Evolutionary conservation across 2,888 invertebrate species (phyloP).

Genomic region (Thelaira solivaga): DNA sequence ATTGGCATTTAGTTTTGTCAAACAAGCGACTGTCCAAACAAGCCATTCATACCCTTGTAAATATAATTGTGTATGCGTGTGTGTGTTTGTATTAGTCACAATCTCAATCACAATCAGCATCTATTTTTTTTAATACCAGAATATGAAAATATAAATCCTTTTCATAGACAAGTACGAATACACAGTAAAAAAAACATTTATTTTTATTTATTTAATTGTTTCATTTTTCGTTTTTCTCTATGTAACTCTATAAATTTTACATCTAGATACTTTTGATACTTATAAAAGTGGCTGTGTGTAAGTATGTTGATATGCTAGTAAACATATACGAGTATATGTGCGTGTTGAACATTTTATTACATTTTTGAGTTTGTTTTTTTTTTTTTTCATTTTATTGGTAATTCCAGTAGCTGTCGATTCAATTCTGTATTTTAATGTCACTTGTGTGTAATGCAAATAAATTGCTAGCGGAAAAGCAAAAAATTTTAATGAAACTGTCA

Average conservation of each 20-base stretch:
- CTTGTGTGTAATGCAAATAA: conserved; percentile 64
- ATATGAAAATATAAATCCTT: conserved; percentile 5
- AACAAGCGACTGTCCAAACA: neutral
- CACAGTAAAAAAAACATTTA: neutral
- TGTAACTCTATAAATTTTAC: neutral
- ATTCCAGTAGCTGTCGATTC: conserved; percentile 58
- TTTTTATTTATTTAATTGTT: too few species aligned
- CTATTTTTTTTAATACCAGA: conserved; percentile 5
- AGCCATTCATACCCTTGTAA: neutral
- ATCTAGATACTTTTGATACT: neutral
- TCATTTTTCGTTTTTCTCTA: too few species aligned
- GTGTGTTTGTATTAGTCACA: neutral
- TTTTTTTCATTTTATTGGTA: conserved; percentile 49
- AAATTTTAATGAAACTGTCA: conserved; percentile 66
- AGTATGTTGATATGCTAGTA: conserved; percentile 27
- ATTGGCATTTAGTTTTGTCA: conserved; percentile 12
- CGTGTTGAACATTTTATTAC: neutral
- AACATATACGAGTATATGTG: neutral
- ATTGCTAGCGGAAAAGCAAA: conserved; percentile 62
- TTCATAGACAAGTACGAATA: too few species aligned
- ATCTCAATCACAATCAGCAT: too few species aligned
- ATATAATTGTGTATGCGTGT: neutral
- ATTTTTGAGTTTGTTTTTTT: neutral
- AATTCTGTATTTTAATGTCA: conserved; percentile 58
- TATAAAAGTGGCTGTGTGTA: neutral